These are phyloP conservation scores for Bombylius major DNA, from an alignment of 2,888 invertebrate genomes.

Conservation along the genomic window DNA sequence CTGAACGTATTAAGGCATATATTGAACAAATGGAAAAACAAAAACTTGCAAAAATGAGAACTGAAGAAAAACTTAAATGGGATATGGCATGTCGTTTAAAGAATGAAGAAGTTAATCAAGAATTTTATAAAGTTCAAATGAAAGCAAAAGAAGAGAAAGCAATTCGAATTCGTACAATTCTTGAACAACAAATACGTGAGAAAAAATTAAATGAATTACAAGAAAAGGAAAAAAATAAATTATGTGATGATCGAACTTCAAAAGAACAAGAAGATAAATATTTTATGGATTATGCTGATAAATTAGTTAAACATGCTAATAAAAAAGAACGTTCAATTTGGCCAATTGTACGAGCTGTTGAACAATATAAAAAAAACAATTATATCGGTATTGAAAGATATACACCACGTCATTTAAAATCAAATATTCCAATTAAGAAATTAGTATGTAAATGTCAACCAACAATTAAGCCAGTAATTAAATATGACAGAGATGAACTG, in stretches of 20 bases:
- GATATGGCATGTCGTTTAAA: conserved; percentile 25
- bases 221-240: conserved; percentile 6
- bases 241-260: conserved; percentile 13
- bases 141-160: conserved; percentile 20
- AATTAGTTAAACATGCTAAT: conserved; percentile 24
- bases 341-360: conserved; percentile 25
- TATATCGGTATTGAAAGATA: conserved; percentile 17
- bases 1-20: conserved; percentile 25
- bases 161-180: conserved; percentile 4
- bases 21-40: conserved; percentile 22
- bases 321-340: conserved; percentile 26
- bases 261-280: conserved; percentile 24
- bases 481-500: conserved; percentile 11
- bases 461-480: conserved; percentile 5
- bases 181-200: conserved; percentile 18
- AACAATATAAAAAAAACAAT: conserved; percentile 25
- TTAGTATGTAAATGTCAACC: neutral
- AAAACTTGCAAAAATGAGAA: conserved; percentile 17
- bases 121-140: conserved; percentile 19
- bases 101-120: conserved; percentile 21
- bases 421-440: conserved; percentile 24
- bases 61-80: conserved; percentile 19
- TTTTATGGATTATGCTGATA: conserved; percentile 26
- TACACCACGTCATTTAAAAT: conserved; percentile 24
- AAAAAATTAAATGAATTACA: conserved; percentile 14